Conservation (phyloP, 2,888 invertebrate genomes). For the Macrophya alboannulata region DNA sequence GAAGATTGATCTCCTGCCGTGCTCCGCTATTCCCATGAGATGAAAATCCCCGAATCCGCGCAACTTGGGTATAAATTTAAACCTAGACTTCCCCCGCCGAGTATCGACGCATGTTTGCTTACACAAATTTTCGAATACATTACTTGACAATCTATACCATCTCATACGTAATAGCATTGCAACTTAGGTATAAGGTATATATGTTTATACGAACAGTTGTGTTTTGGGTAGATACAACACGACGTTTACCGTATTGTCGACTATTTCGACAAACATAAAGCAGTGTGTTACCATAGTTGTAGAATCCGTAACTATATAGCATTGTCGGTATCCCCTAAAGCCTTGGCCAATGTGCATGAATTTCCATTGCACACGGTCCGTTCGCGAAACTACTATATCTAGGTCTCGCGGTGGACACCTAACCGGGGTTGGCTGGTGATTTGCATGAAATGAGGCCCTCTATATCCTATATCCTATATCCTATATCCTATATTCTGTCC, state of each 20-base stretch:
- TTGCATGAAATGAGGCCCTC: constrained; percentile 75
- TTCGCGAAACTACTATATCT: constrained; percentile 57
- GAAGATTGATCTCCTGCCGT: constrained; percentile 33
- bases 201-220: background rate
- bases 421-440: constrained; percentile 73
- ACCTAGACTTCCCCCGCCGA: background rate
- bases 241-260: constrained; percentile 33
- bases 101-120: constrained; percentile 1
- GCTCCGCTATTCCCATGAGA: constrained; percentile 3
- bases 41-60: constrained; percentile 6
- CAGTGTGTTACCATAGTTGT: constrained; percentile 33
- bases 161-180: background rate
- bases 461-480: constrained; percentile 29
- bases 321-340: constrained; percentile 46
- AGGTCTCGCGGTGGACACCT: constrained; percentile 67
- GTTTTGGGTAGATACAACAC: background rate
- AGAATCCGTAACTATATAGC: constrained; percentile 24
- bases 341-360: constrained; percentile 62
- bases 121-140: constrained; percentile 19
- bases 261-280: constrained; percentile 42
- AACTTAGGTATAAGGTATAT: background rate
- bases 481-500: constrained; percentile 28
- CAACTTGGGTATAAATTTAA: constrained; percentile 27
- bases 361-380: constrained; percentile 65
- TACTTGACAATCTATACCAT: background rate